Evolutionary conservation across 2,797 vertebrate species (phyloP), one percentile per base, ranked within the genome.

Genomic region (Babyrousa celebensis): DNA sequence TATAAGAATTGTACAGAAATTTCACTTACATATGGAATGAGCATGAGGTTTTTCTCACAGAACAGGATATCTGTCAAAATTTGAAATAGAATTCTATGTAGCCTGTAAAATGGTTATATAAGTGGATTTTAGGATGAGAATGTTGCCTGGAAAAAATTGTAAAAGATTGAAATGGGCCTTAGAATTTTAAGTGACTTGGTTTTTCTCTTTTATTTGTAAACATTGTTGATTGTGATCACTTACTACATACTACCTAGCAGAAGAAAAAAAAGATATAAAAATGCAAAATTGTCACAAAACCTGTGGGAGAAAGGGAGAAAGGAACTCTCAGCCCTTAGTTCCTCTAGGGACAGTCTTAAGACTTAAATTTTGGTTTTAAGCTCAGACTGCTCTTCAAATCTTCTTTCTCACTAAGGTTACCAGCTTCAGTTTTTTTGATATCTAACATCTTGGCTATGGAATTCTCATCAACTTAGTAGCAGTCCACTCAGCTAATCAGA

Each of bases 221-320:
- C 21, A 89, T 79, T 89, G 40, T 27, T 58, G 63, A 75, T 48
- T 43, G 5, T 93, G 80, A 80, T 60, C n/a, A 71, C 15, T 62
- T 74, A 52, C 23, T 74, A 85, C 25, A 68, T 90, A 74, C 14
- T 52, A 36, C 8, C 65, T 6, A 80, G 67, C 7, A 74, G 56
- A 67, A 79, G 48, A 65, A 72, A 20, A 89, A 48, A 12, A 43
- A 77, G 68, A 74, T 16, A 75, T n/a, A 68, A 86, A 75, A 54
- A 27, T 74, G 9, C 58, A 18, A 96, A 90, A 85, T 80, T 65
- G n/a, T 67, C 74, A 90, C n/a, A 85, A 96, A 91, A 74, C 25
- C 48, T 68, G 20, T 54, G 23, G 36, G 52, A 29, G 20, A 27
- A 72, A 62, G 32, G 48, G 17, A 88, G 20, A 54, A n/a, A n/a